These are phyloP conservation scores for Scortum barcoo DNA, from an alignment of 2,113 vertebrate genomes.

Conservation along the genomic window DNA sequence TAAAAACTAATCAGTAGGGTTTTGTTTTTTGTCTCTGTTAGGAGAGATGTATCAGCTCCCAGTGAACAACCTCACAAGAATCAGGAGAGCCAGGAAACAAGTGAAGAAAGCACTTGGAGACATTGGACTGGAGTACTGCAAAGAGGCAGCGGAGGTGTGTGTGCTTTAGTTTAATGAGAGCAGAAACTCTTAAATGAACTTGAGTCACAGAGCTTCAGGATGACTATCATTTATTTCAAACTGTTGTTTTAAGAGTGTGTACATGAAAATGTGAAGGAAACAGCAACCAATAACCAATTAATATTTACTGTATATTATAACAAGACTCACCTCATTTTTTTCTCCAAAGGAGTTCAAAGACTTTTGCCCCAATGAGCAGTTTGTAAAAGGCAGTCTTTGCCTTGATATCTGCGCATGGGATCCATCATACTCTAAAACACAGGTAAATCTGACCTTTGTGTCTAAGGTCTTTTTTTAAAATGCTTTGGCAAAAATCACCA, in stretches of 20 bases:
- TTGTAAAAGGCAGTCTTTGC: slow-evolving; percentile 92
- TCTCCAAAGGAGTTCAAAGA: slow-evolving; percentile 94
- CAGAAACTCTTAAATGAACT: neutral
- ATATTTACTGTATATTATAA: neutral
- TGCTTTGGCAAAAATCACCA: neutral
- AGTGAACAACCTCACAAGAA: slow-evolving; percentile 97
- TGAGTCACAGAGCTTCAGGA: neutral
- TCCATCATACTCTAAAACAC: slow-evolving; percentile 95
- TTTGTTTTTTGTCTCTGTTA: slow-evolving; percentile 75
- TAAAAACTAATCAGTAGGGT: neutral
- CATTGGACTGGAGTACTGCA: slow-evolving; percentile 98
- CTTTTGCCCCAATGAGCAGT: slow-evolving; percentile 95
- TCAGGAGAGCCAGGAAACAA: slow-evolving; percentile 98
- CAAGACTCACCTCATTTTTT: slow-evolving; percentile 6
- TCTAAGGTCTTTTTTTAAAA: neutral
- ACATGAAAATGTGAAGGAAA: too few species aligned
- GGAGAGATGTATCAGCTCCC: slow-evolving; percentile 99
- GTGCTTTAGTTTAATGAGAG: neutral
- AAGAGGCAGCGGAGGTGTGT: slow-evolving; percentile 96
- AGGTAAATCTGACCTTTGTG: slow-evolving; percentile 83
- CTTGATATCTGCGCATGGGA: slow-evolving; percentile 97
- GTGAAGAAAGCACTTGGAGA: slow-evolving; percentile 97
- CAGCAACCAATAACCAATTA: too few species aligned
- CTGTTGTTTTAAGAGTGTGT: neutral
- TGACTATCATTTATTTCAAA: neutral